A percentile compares a stretch with the other conserved stretches of the same genome.
phyloP scores from a whole-genome alignment of 1,140 invertebrate species.

The Drosophila ohnishii region DNA sequence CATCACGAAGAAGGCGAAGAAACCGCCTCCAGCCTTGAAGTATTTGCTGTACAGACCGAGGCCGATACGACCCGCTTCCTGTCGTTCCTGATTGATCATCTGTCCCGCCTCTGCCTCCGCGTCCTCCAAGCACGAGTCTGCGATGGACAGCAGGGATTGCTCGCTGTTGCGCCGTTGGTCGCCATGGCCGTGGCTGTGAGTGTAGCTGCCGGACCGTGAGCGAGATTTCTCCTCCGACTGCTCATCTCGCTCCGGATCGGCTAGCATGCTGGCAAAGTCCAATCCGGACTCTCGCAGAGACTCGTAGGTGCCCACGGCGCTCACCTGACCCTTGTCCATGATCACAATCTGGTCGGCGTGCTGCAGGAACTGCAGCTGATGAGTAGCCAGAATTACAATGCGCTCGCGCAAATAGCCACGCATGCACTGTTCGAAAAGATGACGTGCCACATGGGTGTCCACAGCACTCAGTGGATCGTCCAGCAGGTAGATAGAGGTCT shows the following conservation, averaged over 20 bases:
- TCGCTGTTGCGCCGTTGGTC: conserved; percentile 82
- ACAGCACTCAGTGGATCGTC: conserved; percentile 93
- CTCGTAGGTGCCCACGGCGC: conserved; percentile 86
- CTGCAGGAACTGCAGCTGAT: conserved; percentile 93
- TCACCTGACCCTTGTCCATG: conserved; percentile 86
- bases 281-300: conserved; percentile 86
- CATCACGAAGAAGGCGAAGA: conserved; percentile 84
- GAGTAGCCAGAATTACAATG: conserved; percentile 90
- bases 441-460: conserved; percentile 88
- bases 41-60: conserved; percentile 86
- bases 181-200: conserved; percentile 54
- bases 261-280: conserved; percentile 87
- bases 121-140: conserved; percentile 85
- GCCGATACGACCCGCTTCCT: conserved; percentile 85
- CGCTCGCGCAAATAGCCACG: conserved; percentile 87
- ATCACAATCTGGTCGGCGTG: conserved; percentile 88
- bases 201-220: conserved; percentile 66
- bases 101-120: conserved; percentile 43
- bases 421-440: conserved; percentile 89
- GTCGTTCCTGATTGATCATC: conserved; percentile 84
- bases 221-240: conserved; percentile 66
- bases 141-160: conserved; percentile 83
- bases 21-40: conserved; percentile 85
- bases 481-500: conserved; percentile 92
- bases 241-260: conserved; percentile 83